Base-by-base conservation (phyloP, 2,797 vertebrate species). In the Falco biarmicus region DNA sequence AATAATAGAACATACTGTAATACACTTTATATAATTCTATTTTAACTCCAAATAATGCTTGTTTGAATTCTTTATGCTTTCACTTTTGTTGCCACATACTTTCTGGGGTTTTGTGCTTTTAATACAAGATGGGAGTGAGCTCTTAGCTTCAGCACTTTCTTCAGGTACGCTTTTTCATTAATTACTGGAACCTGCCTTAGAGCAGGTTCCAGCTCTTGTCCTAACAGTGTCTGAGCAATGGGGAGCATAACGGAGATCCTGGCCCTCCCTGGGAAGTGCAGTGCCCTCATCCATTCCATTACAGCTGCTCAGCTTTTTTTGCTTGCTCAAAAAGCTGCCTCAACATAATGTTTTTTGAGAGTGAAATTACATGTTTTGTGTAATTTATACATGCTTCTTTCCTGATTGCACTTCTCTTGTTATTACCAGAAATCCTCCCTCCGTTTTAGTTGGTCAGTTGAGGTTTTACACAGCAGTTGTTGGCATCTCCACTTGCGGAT, bases 1-100 rank as follows among this genome's bases (percentile, higher is more conserved):
- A 84, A 69, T 54, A 65, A 59, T 50, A 95, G 94, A 70, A 53
- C 81, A 41, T 31, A 15, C 84, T 93, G 57, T 63, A 92, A 94
- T 89, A 91, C 79, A 76, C 90, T 79, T 93, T 75, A 68, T 87
- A 75, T 43, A 71, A 77, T 84, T 93, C 71, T 92, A 69, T 94
- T 96, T 91, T 81, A 22, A 89, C 86, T 81, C 50, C 65, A 81
- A 80, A 61, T 61, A 34, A 39, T 3, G 65, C 63, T 69, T 65
- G 47, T 75, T 87, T 76, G 79, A 74, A 41, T 91, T 86, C 83
- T 54, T 90, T 84, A 24, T 21, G 3, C 81, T 73, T 84, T 71
- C 32, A 19, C 66, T 70, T 91, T 21, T 32, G 25, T 56, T 70
- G 45, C 79, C 50, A 37, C 5, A 0, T 47, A 19, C 24, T 71